A percentile compares a stretch with the other conserved stretches of the same genome.
Evolutionary conservation across 2,113 vertebrate genomes (phyloP).

Genomic region (Picathartes gymnocephalus): DNA sequence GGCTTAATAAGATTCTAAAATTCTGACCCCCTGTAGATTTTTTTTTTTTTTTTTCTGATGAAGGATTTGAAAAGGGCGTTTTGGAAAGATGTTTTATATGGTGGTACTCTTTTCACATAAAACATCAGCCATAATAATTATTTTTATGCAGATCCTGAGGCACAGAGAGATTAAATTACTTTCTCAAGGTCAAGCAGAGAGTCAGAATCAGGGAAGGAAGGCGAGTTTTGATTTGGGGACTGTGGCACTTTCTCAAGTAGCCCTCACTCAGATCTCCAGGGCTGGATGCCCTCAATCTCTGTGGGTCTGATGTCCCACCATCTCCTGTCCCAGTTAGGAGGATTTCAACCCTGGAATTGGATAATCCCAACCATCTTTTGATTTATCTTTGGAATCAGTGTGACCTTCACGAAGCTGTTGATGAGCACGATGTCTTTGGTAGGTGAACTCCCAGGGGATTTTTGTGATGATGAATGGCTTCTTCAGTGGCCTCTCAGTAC

Average conservation of each 20-base stretch:
- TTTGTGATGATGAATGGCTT: not conserved
- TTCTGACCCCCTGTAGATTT: not conserved
- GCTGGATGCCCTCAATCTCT: not conserved
- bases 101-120: constrained; percentile 1
- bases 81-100: not conserved
- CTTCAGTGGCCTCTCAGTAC: not conserved
- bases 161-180: constrained; percentile 29
- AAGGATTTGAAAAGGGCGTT: constrained; percentile 29
- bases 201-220: not conserved
- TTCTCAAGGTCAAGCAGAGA: constrained; percentile 39
- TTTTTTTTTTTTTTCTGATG: not conserved
- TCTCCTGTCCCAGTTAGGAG: not conserved
- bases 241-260: not conserved
- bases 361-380: not conserved
- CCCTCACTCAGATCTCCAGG: not conserved
- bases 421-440: rapidly evolving
- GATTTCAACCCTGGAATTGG: not conserved
- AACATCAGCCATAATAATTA: constrained; percentile 6
- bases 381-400: not conserved
- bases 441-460: not conserved
- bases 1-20: not conserved
- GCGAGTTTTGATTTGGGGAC: not conserved
- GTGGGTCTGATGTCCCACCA: not conserved
- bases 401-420: not conserved
- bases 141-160: constrained; percentile 47